These are phyloP conservation scores for Geophilus truncorum DNA, from an alignment of 2,888 invertebrate species.

Conservation along the genomic window DNA sequence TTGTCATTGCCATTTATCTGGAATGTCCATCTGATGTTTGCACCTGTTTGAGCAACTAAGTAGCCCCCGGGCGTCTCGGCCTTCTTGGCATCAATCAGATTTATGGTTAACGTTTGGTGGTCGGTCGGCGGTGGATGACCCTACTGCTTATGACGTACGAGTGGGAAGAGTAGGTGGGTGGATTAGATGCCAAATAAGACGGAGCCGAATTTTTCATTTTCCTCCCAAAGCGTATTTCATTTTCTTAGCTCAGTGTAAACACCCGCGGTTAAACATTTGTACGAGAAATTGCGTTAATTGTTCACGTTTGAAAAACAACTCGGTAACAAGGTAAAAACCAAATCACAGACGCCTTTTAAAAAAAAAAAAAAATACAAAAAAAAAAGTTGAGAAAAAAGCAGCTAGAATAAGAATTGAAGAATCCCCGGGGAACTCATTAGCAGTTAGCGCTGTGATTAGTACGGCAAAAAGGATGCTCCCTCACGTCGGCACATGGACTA, in stretches of 20 bases:
- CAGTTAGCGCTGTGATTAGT: slow-evolving; percentile 31
- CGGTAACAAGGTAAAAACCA: neutral
- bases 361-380: neutral
- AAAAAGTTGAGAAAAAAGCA: neutral
- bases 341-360: neutral
- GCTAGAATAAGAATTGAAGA: neutral
- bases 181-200: neutral
- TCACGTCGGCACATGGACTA: neutral
- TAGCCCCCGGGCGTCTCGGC: neutral
- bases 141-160: neutral
- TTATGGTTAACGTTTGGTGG: neutral
- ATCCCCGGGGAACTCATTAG: slow-evolving; percentile 29
- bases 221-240: neutral
- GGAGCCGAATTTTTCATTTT: neutral
- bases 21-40: neutral
- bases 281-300: neutral
- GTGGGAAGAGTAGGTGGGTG: neutral
- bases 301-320: neutral
- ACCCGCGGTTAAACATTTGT: neutral
- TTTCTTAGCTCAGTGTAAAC: neutral
- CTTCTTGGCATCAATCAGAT: neutral
- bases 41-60: neutral
- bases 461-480: neutral
- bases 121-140: neutral
- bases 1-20: neutral